Base-by-base conservation (phyloP, 2,888 invertebrate genomes). In the Drosophila parthenogenetica region DNA sequence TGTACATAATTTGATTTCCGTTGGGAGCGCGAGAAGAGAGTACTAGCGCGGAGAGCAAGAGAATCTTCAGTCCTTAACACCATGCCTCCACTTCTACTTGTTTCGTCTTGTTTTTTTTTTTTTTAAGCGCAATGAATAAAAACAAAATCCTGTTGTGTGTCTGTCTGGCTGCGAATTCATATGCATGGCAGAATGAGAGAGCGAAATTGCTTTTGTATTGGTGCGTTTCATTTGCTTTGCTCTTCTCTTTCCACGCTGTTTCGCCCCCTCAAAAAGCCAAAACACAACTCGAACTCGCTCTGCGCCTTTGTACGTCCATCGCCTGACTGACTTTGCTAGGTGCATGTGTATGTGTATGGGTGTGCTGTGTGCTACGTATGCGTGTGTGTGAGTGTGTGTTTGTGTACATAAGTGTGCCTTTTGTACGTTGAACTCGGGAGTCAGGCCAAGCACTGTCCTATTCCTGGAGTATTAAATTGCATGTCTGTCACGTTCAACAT, bases 261-360 rank as follows among this genome's bases (percentile, higher is more conserved):
- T 83, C 73, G 84, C 81, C 77, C 75, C 75, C 69, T 64, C 61
- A 69, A 74, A 70, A 65, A 84, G 60, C 73, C 85, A 85, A 83
- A 83, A 87, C 82, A 85, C 72, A 87, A 81, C 77, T 85, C 82
- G 59, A 83, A 87, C 85, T 85, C 74, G 82, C 83, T 87, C 76
- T 73, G 65, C 77, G 77, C 87, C 87, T 87, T 79, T 85, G 86
- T 83, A 65, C 73, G 69, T 67, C 65, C 73, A 64, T 80, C 57
- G 43, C 54, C 84, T 78, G 74, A 58, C 49, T 74, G 68, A 66
- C 61, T 80, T 61, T 48, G 61, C 45, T 48, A 59, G 19, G 35
- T 59, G 59, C 46, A 37, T 60, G 32, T 42, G 17, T 60, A 40
- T 61, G 19, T 58, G 32, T 74, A 35, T 63, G 51, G 35, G 35